Conservation (phyloP, 1,140 invertebrate species). For the Cecropterus lyciades region DNA sequence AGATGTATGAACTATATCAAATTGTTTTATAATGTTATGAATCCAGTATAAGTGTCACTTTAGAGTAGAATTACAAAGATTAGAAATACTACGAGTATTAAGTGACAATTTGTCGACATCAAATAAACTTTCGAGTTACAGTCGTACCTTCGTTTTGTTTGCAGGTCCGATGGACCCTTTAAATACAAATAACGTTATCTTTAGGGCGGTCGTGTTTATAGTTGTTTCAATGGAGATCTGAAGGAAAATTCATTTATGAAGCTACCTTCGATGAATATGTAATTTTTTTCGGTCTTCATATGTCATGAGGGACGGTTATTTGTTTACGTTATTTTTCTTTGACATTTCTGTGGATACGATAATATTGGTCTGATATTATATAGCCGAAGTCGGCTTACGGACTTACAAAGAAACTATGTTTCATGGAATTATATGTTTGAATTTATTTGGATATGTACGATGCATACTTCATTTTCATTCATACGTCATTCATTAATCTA, state of each 20-base stretch:
- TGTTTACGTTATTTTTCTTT: neutral
- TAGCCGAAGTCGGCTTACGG: neutral
- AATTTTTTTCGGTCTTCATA: slow-evolving; percentile 19
- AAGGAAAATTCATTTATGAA: slow-evolving; percentile 38
- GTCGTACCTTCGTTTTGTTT: slow-evolving; percentile 42
- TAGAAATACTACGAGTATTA: neutral
- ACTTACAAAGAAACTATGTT: neutral
- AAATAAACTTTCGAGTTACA: slow-evolving; percentile 27
- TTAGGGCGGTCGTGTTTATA: slow-evolving; percentile 33
- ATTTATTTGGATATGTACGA: too few species aligned
- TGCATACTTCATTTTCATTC: too few species aligned
- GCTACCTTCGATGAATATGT: slow-evolving; percentile 30
- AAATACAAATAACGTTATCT: slow-evolving; percentile 57
- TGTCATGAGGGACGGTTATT: neutral
- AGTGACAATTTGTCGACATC: neutral
- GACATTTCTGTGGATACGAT: neutral
- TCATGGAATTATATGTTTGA: neutral
- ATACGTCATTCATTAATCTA: too few species aligned
- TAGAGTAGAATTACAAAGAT: too few species aligned
- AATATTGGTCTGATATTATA: slow-evolving; percentile 1
- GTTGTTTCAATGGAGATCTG: slow-evolving; percentile 25
- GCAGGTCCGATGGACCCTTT: slow-evolving; percentile 42
- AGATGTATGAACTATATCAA: too few species aligned
- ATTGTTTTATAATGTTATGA: too few species aligned
- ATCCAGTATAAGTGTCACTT: too few species aligned